Evolutionary conservation across 1,140 invertebrate genomes (phyloP).

Genomic region (Melanaphis sacchari): DNA sequence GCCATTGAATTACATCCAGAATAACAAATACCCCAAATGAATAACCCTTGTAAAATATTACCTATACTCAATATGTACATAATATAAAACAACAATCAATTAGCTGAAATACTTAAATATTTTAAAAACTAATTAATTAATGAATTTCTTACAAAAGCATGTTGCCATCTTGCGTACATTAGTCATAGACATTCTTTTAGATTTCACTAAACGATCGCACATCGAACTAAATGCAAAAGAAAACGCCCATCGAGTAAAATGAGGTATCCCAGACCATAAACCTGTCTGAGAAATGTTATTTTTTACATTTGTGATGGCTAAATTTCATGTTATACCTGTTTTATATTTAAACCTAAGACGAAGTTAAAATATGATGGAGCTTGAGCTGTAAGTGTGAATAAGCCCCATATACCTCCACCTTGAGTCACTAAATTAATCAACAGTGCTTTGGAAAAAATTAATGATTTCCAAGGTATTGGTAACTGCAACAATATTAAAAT

Average conservation of each 20-base stretch:
- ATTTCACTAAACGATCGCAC: constrained; percentile 35
- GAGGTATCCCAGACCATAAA: constrained; percentile 72
- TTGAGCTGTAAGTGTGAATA: constrained; percentile 84
- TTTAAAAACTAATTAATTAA: background rate
- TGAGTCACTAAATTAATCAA: constrained; percentile 81
- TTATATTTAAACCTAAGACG: constrained; percentile 70
- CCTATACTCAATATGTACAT: background rate
- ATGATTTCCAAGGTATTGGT: constrained; percentile 75
- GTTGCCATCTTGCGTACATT: constrained; percentile 54
- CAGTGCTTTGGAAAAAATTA: constrained; percentile 76
- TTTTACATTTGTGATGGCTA: background rate
- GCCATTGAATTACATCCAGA: constrained; percentile 71
- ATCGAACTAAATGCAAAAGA: constrained; percentile 63
- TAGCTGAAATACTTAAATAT: background rate
- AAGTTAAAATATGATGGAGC: constrained; percentile 86
- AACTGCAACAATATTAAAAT: constrained; percentile 61
- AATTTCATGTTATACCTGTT: constrained; percentile 43
- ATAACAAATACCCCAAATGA: constrained; percentile 69
- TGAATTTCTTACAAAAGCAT: constrained; percentile 34
- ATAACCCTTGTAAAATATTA: constrained; percentile 49
- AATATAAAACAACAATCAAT: background rate
- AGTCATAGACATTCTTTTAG: constrained; percentile 12
- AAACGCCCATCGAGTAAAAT: constrained; percentile 71
- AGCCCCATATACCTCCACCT: constrained; percentile 83
- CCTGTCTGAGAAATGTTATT: constrained; percentile 68